A percentile compares a stretch with the other conserved stretches of the same genome.
Evolutionary conservation across 1,140 invertebrate genomes (phyloP).

Genomic region (Ectropis grisescens): DNA sequence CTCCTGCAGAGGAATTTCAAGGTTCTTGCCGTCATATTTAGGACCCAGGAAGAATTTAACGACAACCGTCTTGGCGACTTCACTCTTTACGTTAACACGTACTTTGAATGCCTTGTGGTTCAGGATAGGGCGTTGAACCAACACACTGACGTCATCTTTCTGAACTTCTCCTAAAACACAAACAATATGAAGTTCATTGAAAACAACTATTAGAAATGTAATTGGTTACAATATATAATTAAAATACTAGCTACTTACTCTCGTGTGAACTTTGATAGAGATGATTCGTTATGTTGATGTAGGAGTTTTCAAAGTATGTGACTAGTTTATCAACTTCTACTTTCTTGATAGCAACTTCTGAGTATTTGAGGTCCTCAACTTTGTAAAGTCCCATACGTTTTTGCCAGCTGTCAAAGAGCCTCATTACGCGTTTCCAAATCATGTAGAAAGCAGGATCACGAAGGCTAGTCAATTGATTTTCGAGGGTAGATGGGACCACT

Average conservation of each 20-base stretch:
- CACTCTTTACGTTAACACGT: constrained; percentile 34
- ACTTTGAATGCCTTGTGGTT: constrained; percentile 78
- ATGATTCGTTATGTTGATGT: constrained; percentile 63
- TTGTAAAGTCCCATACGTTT: constrained; percentile 65
- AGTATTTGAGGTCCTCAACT: constrained; percentile 70
- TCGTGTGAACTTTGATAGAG: background rate
- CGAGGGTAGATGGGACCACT: constrained; percentile 65
- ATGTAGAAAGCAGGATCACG: constrained; percentile 78
- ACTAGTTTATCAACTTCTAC: constrained; percentile 74
- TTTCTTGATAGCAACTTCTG: constrained; percentile 74
- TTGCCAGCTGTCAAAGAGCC: constrained; percentile 70
- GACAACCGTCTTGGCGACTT: constrained; percentile 37
- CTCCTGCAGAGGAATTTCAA: constrained; percentile 63
- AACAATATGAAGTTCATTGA: too few relatives aligned
- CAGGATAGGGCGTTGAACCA: constrained; percentile 66
- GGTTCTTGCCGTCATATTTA: constrained; percentile 71
- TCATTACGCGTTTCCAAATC: constrained; percentile 75
- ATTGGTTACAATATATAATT: too few relatives aligned
- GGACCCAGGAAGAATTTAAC: constrained; percentile 80
- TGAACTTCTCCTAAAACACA: constrained; percentile 20
- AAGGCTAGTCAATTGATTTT: constrained; percentile 71
- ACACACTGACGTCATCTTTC: constrained; percentile 45
- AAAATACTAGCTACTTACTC: too few relatives aligned
- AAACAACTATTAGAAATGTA: too few relatives aligned
- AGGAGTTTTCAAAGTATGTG: constrained; percentile 73